A percentile compares a stretch with the other conserved stretches of the same genome.
Evolutionary conservation across 2,113 vertebrate genomes (phyloP).

Genomic region (Lepisosteus osseus): DNA sequence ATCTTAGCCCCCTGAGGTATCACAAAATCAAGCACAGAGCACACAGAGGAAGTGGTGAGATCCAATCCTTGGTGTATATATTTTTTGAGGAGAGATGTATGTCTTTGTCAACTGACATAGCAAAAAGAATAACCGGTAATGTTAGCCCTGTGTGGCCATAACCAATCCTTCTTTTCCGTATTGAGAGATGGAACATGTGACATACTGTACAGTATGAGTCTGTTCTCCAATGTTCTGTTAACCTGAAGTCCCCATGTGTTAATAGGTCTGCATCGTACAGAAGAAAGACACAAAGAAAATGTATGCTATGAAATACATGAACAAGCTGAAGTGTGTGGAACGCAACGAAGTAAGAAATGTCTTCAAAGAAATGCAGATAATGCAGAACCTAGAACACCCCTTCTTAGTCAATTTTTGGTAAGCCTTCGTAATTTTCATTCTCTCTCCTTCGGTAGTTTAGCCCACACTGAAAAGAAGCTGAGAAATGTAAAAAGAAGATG

Average conservation of each 20-base stretch:
- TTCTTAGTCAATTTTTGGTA: conserved; percentile 97
- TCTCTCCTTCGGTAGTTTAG: too few species aligned
- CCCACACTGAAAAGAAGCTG: too few species aligned
- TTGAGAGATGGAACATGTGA: too few species aligned
- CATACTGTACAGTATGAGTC: too few species aligned
- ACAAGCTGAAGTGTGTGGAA: conserved; percentile 93
- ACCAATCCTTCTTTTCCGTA: too few species aligned
- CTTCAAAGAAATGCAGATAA: conserved; percentile 95
- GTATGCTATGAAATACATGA: conserved; percentile 99
- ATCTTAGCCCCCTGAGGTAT: neutral
- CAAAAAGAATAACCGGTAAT: neutral
- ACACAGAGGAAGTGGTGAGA: neutral
- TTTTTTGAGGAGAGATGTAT: neutral
- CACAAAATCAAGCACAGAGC: neutral
- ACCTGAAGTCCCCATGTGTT: neutral
- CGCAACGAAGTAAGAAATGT: conserved; percentile 95
- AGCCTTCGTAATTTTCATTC: conserved; percentile 33
- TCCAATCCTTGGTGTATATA: neutral
- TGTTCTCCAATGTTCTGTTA: neutral
- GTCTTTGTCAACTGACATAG: neutral
- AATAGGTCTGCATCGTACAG: conserved; percentile 93
- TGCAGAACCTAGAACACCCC: conserved; percentile 94
- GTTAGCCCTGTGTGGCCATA: too few species aligned
- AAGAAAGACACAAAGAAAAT: conserved; percentile 98
- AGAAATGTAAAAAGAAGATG: too few species aligned